phyloP scores from a whole-genome alignment of 2,113 vertebrate genomes.

The Heterocephalus glaber region DNA sequence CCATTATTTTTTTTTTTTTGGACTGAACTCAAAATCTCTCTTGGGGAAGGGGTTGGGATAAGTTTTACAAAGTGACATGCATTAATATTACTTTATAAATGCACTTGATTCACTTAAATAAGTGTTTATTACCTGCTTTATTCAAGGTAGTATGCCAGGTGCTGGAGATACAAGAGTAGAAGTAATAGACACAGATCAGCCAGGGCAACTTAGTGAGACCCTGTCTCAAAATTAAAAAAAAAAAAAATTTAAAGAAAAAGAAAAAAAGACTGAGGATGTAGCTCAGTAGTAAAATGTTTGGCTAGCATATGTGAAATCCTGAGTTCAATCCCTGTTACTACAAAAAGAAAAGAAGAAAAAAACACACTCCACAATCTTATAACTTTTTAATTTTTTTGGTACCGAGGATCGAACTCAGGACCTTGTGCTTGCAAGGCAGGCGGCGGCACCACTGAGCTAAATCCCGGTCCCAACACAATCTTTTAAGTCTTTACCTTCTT shows the following conservation, averaged over 20 bases:
- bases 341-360: neutral
- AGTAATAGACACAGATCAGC: neutral
- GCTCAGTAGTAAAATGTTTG: neutral
- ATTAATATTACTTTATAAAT: neutral
- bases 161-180: neutral
- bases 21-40: neutral
- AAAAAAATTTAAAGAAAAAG: neutral
- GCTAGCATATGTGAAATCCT: neutral
- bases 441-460: too few relatives aligned
- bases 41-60: neutral
- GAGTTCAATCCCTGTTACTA: neutral
- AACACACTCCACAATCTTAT: neutral
- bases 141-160: neutral
- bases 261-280: neutral
- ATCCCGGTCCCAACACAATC: too few relatives aligned
- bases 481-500: neutral
- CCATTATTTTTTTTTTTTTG: neutral
- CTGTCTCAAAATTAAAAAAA: neutral
- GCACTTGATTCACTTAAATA: neutral
- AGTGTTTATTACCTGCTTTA: neutral
- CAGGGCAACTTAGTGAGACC: neutral
- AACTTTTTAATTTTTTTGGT: too few relatives aligned
- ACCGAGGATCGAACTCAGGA: too few relatives aligned
- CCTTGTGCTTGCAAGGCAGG: too few relatives aligned
- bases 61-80: conserved; percentile 44